phyloP scores from a whole-genome alignment of 1,140 invertebrate species.

The Anagrus nilaparvatae region DNA sequence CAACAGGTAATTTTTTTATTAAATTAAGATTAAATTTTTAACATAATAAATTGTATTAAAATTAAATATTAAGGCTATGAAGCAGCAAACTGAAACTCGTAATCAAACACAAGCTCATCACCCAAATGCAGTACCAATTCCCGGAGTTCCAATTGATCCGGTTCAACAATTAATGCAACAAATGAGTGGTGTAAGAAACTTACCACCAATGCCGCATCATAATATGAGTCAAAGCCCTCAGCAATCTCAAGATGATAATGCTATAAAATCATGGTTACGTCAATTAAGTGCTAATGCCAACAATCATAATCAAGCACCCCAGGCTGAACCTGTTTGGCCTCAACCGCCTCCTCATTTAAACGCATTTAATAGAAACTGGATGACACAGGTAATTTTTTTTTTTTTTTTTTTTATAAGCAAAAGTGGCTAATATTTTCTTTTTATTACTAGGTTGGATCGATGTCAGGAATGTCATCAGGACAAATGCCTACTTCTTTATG shows the following conservation, averaged over 20 bases:
- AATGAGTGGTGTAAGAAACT: conserved; percentile 39
- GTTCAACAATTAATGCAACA: conserved; percentile 45
- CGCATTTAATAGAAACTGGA: conserved; percentile 37
- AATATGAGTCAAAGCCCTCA: conserved; percentile 23
- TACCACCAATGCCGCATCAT: conserved; percentile 34
- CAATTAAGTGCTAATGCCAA: conserved; percentile 39
- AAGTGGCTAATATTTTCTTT: conserved; percentile 2
- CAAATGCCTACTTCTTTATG: conserved; percentile 36
- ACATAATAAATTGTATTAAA: not conserved
- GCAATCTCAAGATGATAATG: conserved; percentile 36
- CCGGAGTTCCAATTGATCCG: conserved; percentile 35
- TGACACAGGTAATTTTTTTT: conserved; percentile 28
- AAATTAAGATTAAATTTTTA: not conserved
- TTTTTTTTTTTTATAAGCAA: not conserved
- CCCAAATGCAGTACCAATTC: conserved; percentile 24
- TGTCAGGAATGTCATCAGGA: conserved; percentile 34
- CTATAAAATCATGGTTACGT: conserved; percentile 43
- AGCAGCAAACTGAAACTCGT: conserved; percentile 33
- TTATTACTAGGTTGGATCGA: conserved; percentile 29
- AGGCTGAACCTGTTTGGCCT: conserved; percentile 26
- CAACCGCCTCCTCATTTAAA: conserved; percentile 31
- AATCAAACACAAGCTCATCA: conserved; percentile 25
- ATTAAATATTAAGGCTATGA: conserved; percentile 21
- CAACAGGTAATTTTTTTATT: conserved; percentile 37
- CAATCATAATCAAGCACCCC: conserved; percentile 32